These are phyloP conservation scores for Marcusenius ussheri DNA, from an alignment of 2,113 vertebrate species.

Conservation along the genomic window DNA sequence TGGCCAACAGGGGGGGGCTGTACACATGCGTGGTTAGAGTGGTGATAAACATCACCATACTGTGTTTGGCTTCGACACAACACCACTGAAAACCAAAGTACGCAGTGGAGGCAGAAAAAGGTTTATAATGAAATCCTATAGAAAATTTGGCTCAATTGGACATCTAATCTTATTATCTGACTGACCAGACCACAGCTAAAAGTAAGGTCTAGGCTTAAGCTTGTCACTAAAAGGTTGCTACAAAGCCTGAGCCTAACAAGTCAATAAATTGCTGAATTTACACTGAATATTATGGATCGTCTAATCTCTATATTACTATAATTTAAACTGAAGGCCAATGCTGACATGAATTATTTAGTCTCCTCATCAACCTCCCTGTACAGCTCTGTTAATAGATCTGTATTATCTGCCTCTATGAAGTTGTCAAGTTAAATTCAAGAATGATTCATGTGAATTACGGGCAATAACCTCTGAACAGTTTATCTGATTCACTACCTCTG, in stretches of 20 bases:
- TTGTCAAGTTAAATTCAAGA: not conserved
- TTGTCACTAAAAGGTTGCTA: not conserved
- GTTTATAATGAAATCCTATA: not conserved
- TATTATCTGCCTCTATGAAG: constrained; percentile 3
- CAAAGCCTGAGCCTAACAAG: not conserved
- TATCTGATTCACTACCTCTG: constrained; percentile 8
- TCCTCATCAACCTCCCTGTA: not conserved
- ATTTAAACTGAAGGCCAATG: not conserved
- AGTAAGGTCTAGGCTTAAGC: not conserved
- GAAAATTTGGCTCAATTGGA: not conserved
- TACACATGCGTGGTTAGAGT: not conserved
- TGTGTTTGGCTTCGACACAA: not conserved
- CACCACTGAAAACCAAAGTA: not conserved
- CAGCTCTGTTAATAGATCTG: not conserved
- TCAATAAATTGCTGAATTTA: not conserved
- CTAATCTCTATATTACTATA: not conserved
- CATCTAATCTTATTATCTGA: not conserved
- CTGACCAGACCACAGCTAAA: not conserved
- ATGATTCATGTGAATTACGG: constrained; percentile 10
- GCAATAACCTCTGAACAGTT: not conserved
- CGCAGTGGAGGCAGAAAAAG: not conserved
- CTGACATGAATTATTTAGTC: not conserved
- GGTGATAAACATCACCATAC: not conserved
- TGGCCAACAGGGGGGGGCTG: not conserved
- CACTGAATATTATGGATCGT: not conserved